Conservation (phyloP, 2,888 invertebrate species). For the Thecophora atra region DNA sequence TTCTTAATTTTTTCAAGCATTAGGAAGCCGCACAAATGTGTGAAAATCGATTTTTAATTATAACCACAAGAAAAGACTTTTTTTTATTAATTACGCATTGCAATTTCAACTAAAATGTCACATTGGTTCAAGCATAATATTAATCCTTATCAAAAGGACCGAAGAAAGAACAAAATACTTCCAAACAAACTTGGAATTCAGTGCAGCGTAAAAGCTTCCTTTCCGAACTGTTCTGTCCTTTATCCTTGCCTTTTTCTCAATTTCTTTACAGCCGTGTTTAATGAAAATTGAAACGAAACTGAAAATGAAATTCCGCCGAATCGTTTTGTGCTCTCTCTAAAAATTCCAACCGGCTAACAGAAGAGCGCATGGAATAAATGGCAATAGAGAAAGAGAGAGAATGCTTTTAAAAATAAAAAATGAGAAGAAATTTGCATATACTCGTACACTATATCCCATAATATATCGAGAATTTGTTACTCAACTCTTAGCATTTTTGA, state of each 20-base stretch:
- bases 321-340: slow-evolving; percentile 16
- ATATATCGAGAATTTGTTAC: no score
- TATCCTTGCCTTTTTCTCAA: background rate
- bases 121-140: no score
- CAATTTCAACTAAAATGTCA: no score
- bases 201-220: background rate
- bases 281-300: slow-evolving; percentile 32
- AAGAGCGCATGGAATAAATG: slow-evolving; percentile 25
- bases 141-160: background rate
- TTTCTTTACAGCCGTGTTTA: background rate
- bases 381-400: slow-evolving; percentile 1
- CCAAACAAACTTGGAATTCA: background rate
- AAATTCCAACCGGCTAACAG: background rate
- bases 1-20: background rate
- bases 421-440: background rate
- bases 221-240: background rate
- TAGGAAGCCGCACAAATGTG: slow-evolving; percentile 8
- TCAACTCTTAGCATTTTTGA: no score
- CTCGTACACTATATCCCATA: no score
- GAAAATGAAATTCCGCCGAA: slow-evolving; percentile 15
- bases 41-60: no score
- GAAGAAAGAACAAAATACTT: background rate
- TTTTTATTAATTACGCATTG: no score
- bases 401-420: background rate
- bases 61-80: no score